Conservation (phyloP, 2,797 vertebrate genomes). For the Antennarius maculatus region DNA sequence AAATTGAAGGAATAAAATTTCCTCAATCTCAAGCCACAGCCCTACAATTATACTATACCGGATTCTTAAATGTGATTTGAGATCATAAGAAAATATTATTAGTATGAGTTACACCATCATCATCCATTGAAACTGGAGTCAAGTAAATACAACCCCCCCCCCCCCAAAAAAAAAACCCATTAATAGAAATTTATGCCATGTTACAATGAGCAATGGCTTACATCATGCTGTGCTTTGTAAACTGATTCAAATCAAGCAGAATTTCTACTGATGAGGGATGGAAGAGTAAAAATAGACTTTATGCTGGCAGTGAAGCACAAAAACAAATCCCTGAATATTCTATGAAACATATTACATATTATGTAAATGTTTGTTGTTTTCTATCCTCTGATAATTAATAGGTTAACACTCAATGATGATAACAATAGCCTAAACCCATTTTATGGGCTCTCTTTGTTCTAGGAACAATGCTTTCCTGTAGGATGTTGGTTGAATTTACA, state of each 20-base stretch:
- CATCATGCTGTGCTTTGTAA: too few relatives aligned
- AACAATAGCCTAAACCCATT: neutral
- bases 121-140: neutral
- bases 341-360: neutral
- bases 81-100: too few relatives aligned
- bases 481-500: constrained; percentile 6
- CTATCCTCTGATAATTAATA: neutral
- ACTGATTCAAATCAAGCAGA: too few relatives aligned
- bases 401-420: neutral
- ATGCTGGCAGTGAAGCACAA: neutral
- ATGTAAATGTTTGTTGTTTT: neutral
- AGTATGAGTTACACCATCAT: too few relatives aligned
- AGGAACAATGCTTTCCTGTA: constrained; percentile 23
- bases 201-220: too few relatives aligned
- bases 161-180: neutral
- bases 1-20: too few relatives aligned
- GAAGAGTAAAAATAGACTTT: neutral
- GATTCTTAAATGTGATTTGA: too few relatives aligned
- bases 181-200: neutral
- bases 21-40: too few relatives aligned
- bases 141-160: neutral
- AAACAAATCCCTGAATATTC: neutral
- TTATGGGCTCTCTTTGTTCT: constrained; percentile 10
- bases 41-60: too few relatives aligned
- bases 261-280: neutral